Base-by-base conservation (phyloP, 2,888 invertebrate genomes). In the Andrena trimmerana region DNA sequence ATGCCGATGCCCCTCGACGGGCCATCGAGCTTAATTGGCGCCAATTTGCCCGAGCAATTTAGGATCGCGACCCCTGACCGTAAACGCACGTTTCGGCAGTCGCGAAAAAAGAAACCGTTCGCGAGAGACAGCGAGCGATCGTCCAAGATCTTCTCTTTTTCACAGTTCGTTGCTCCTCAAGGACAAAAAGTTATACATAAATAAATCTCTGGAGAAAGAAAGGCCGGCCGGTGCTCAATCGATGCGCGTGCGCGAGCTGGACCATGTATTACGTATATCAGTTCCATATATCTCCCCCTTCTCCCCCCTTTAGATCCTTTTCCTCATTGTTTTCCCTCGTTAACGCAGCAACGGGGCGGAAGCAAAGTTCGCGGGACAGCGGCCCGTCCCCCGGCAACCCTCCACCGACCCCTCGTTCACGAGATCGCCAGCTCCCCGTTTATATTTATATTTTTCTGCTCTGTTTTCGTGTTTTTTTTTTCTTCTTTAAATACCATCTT, bases 241-340 rank as follows among this genome's bases (percentile, higher is more conserved):
- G 85, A 89, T 84, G 85, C 84, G 86, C 89, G 84, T 81, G 80
- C 85, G 88, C 90, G 89, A 90, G 89, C 89, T 89, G 83, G 92
- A 92, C 93, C 93, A 90, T 91, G 81, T 90, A 89, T 94, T 94
- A 94, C 94, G 94, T 94, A 94, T 93, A 92, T 94, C 92, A 90
- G 91, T 92, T 90, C 84, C 87, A 85, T 65, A 78, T 71, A 76
- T 68, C 70, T 67, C 71, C 70, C 33, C 36, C 60, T 57, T 36
- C 62, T 73, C 69, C 63, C 67, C 67, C 42, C 54, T 27, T 27
- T 60, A 33, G 31, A 16, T 54, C 63, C 48, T 67, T 63, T 60
- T 27, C 71, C 65, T 48, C 67, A 29, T 79, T 24, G 8, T 27
- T 76, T 78, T 48, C 29, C 36, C n/a, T 31, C 65, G 62, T 78